Evolutionary conservation across 1,140 invertebrate species (phyloP).

Genomic region (Camponotus floridanus): DNA sequence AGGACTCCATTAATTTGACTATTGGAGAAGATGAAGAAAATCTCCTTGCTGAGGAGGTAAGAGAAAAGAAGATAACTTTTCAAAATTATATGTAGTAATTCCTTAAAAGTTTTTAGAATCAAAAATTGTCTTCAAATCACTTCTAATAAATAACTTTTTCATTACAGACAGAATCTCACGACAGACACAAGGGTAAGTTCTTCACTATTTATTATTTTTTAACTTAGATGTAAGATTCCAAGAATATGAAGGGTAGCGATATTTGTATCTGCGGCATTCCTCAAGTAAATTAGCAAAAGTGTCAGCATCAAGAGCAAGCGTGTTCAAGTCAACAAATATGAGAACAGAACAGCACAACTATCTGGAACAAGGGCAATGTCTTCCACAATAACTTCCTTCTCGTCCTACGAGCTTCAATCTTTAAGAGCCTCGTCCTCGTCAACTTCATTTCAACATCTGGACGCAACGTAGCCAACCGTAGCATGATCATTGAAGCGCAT

Average conservation of each 20-base stretch:
- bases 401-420: slow-evolving; percentile 41
- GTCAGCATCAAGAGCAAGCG: slow-evolving; percentile 68
- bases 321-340: slow-evolving; percentile 40
- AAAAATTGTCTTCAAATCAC: slow-evolving; percentile 12
- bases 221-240: slow-evolving; percentile 50
- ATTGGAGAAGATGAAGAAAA: slow-evolving; percentile 93
- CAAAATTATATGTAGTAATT: neutral
- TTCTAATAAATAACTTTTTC: slow-evolving; percentile 14
- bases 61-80: neutral
- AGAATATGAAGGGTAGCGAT: slow-evolving; percentile 61
- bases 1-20: slow-evolving; percentile 93
- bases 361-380: slow-evolving; percentile 53
- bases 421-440: slow-evolving; percentile 36
- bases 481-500: slow-evolving; percentile 50
- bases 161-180: slow-evolving; percentile 81
- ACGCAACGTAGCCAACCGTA: slow-evolving; percentile 46
- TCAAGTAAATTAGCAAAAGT: slow-evolving; percentile 67
- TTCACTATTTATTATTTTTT: slow-evolving; percentile 43
- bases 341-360: slow-evolving; percentile 23
- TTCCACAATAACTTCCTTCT: slow-evolving; percentile 44
- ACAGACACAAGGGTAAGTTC: slow-evolving; percentile 84
- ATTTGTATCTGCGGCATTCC: slow-evolving; percentile 61
- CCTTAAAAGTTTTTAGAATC: neutral
- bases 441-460: slow-evolving; percentile 53
- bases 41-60: slow-evolving; percentile 91